Conservation (phyloP, 2,888 invertebrate species). For the Polylopha cassiicola region DNA sequence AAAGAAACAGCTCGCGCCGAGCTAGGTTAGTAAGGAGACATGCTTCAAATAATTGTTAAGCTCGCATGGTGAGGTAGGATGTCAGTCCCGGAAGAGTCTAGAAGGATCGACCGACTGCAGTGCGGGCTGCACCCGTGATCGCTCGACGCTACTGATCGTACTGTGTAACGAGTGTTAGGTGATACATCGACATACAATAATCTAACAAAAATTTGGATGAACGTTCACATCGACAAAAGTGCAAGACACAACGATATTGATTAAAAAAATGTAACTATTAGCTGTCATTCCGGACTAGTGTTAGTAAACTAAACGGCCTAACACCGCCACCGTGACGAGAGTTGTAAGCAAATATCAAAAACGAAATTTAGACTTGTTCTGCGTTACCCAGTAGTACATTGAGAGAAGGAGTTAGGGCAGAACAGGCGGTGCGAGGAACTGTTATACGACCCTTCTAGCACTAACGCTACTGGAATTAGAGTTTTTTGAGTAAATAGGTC, state of each 20-base stretch:
- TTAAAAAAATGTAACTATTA: conserved; percentile 59
- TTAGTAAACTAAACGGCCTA: conserved; percentile 69
- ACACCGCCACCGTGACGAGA: conserved; percentile 73
- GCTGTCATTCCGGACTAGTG: conserved; percentile 72
- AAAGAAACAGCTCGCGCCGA: conserved; percentile 72
- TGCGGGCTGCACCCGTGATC: conserved; percentile 51
- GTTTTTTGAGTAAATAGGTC: conserved; percentile 1
- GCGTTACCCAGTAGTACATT: conserved; percentile 54
- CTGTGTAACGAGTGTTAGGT: conserved; percentile 64
- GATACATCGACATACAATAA: conserved; percentile 70
- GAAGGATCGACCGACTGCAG: conserved; percentile 53
- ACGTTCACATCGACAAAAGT: conserved; percentile 61
- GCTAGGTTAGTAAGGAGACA: conserved; percentile 71
- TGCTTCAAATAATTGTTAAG: conserved; percentile 74
- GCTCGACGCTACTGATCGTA: conserved; percentile 43
- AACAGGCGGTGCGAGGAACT: conserved; percentile 59
- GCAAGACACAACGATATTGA: conserved; percentile 54
- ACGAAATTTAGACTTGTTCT: conserved; percentile 78
- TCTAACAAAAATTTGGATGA: conserved; percentile 69
- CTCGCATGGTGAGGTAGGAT: conserved; percentile 74
- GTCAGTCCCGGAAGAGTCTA: conserved; percentile 67
- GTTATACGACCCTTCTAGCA: conserved; percentile 30
- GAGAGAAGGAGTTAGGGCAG: conserved; percentile 53
- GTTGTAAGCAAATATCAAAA: conserved; percentile 76
- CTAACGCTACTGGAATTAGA: too few relatives aligned